Conservation (phyloP, 2,888 invertebrate genomes). For the Leptodirus hochenwartii region DNA sequence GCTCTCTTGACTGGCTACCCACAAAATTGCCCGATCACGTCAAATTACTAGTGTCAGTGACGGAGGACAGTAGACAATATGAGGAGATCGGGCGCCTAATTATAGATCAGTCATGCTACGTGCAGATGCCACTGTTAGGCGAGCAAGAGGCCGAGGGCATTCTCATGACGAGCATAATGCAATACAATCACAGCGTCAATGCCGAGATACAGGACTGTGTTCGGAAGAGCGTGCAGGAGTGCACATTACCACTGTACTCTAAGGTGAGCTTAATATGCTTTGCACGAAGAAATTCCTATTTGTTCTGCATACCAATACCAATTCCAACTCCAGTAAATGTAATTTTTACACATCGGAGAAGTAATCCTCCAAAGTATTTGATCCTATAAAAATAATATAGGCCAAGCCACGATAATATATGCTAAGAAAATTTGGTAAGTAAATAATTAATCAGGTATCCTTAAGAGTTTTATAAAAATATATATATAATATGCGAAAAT, state of each 20-base stretch:
- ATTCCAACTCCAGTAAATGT: too few species aligned
- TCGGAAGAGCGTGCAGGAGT: conserved; percentile 39
- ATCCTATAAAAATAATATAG: too few species aligned
- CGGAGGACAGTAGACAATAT: conserved; percentile 34
- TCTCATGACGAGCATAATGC: conserved; percentile 34
- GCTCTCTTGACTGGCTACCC: conserved; percentile 59
- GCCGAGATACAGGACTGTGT: conserved; percentile 39
- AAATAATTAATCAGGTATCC: too few species aligned
- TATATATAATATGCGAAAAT: too few species aligned
- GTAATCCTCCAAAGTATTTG: too few species aligned
- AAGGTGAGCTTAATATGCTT: too few species aligned
- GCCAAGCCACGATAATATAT: too few species aligned
- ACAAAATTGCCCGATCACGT: conserved; percentile 51
- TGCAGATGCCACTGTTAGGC: conserved; percentile 31
- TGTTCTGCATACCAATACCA: not conserved
- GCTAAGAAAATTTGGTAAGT: too few species aligned
- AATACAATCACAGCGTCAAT: conserved; percentile 40
- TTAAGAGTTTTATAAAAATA: too few species aligned
- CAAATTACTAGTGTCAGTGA: conserved; percentile 57
- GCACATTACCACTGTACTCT: conserved; percentile 49
- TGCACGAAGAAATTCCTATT: too few species aligned
- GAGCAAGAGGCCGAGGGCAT: conserved; percentile 33
- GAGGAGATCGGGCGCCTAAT: conserved; percentile 23
- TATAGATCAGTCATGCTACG: conserved; percentile 20
- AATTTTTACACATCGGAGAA: conserved; percentile 3